Percentiles rank a stretch among this genome's conserved stretches.
Conservation (phyloP, 2,888 invertebrate genomes). For the Agriopis marginaria region DNA sequence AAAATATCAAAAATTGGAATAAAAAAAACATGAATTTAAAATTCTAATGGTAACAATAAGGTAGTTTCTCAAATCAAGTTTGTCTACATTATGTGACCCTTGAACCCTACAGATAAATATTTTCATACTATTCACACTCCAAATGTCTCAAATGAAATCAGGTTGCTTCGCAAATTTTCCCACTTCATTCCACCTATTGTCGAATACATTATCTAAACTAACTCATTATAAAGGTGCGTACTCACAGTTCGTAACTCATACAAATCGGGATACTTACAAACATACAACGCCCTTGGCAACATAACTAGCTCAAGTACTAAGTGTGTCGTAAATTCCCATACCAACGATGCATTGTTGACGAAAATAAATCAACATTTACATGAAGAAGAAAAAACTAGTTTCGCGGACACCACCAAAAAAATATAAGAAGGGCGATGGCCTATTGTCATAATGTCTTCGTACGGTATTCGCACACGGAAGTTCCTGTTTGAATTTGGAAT, state of each 20-base stretch:
- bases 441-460: slow-evolving; percentile 61
- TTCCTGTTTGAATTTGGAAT: slow-evolving; percentile 70
- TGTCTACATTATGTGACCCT: slow-evolving; percentile 41
- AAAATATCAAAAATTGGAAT: background rate
- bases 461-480: slow-evolving; percentile 82
- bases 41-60: background rate
- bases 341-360: slow-evolving; percentile 77
- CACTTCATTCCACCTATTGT: slow-evolving; percentile 65
- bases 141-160: slow-evolving; percentile 48
- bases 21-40: background rate
- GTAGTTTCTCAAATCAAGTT: slow-evolving; percentile 20
- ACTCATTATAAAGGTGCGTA: slow-evolving; percentile 44
- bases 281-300: slow-evolving; percentile 58
- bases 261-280: slow-evolving; percentile 52
- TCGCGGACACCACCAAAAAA: slow-evolving; percentile 63
- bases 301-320: slow-evolving; percentile 59
- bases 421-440: slow-evolving; percentile 62
- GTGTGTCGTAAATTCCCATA: slow-evolving; percentile 76
- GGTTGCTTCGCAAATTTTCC: slow-evolving; percentile 63
- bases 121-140: slow-evolving; percentile 53
- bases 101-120: slow-evolving; percentile 62
- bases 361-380: slow-evolving; percentile 84
- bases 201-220: slow-evolving; percentile 56
- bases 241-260: slow-evolving; percentile 42
- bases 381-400: slow-evolving; percentile 78